Conservation (phyloP, 2,113 vertebrate species). For the Neodontobutis hainanensis region DNA sequence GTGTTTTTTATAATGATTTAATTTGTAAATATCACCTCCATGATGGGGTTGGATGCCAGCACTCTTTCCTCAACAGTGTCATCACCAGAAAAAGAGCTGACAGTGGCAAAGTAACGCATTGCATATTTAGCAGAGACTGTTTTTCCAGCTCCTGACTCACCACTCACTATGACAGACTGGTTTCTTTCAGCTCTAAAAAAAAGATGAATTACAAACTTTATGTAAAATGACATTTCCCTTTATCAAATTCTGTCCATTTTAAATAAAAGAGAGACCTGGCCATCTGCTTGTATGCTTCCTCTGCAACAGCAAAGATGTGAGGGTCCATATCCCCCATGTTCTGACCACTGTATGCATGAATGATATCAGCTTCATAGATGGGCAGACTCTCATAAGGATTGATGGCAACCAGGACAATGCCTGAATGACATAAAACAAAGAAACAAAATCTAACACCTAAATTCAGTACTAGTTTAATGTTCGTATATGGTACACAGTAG, state of each 20-base stretch:
- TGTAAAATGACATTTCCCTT: background rate
- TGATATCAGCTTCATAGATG: constrained; percentile 96
- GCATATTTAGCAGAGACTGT: constrained; percentile 97
- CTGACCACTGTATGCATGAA: constrained; percentile 94
- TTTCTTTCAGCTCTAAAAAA: constrained; percentile 88
- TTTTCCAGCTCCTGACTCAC: constrained; percentile 97
- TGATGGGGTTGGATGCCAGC: constrained; percentile 95
- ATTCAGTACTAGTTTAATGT: background rate
- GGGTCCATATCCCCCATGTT: constrained; percentile 99
- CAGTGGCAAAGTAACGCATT: constrained; percentile 96
- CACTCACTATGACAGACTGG: constrained; percentile 98
- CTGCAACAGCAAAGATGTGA: constrained; percentile 97
- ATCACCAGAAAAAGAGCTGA: constrained; percentile 90
- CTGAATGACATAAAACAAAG: constrained; percentile 63
- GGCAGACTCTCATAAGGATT: constrained; percentile 95
- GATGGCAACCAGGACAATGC: constrained; percentile 97
- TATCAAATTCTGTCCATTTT: background rate
- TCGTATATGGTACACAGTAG: background rate
- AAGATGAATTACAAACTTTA: constrained; percentile 1
- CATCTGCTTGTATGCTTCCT: constrained; percentile 98
- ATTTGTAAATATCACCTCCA: constrained; percentile 86
- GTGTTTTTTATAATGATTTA: background rate
- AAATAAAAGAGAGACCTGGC: constrained; percentile 80
- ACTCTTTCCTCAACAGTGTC: constrained; percentile 92
- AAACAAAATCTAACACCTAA: background rate